Conservation (phyloP, 2,888 invertebrate species). For the Villa cingulata region DNA sequence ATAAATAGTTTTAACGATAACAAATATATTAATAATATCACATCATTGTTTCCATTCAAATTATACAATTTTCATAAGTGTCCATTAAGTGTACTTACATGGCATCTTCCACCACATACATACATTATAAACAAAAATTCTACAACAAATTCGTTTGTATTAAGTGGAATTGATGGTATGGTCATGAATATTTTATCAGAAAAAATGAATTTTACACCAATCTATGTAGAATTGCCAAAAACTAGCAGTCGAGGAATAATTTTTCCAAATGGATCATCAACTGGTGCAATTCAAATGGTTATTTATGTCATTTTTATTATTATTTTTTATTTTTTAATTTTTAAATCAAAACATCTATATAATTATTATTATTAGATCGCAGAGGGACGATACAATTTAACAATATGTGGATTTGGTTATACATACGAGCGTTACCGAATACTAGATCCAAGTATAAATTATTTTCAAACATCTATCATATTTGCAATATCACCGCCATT, state of each 20-base stretch:
- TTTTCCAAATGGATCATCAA: conserved; percentile 5
- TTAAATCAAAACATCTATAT: too few species aligned
- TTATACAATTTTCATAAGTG: conserved; percentile 9
- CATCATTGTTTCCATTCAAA: conserved; percentile 8
- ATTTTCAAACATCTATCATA: conserved; percentile 3
- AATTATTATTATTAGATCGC: conserved; percentile 1
- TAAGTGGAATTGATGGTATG: conserved; percentile 10
- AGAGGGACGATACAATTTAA: conserved; percentile 9
- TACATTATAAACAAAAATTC: neutral
- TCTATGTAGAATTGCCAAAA: neutral
- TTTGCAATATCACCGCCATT: conserved; percentile 5
- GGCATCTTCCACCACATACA: conserved; percentile 6
- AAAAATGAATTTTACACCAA: conserved; percentile 9
- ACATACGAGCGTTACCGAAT: neutral
- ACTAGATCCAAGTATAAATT: conserved; percentile 1
- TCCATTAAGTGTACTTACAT: conserved; percentile 6
- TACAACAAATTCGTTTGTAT: neutral
- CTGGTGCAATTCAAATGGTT: conserved; percentile 10
- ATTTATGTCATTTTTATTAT: neutral
- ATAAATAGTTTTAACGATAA: neutral
- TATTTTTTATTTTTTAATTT: too few species aligned
- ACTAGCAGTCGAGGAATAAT: conserved; percentile 2
- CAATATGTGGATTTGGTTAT: conserved; percentile 4
- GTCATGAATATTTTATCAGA: conserved; percentile 8
- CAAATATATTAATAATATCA: neutral